Evolutionary conservation across 2,113 vertebrate genomes (phyloP).

Genomic region (Microcebus griseorufus): DNA sequence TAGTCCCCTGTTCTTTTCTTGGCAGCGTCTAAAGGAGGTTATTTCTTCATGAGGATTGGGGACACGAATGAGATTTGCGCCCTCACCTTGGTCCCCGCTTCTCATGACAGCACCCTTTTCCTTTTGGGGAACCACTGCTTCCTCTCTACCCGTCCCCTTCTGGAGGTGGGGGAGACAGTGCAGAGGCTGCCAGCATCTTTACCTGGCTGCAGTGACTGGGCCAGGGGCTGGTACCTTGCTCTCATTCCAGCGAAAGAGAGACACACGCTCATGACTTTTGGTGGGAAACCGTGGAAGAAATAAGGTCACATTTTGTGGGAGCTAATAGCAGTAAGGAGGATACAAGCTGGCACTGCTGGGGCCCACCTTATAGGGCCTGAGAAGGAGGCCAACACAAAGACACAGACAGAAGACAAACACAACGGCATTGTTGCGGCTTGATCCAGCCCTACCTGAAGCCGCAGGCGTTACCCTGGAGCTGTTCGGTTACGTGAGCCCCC

Average conservation of each 20-base stretch:
- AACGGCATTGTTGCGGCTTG: background rate
- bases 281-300: background rate
- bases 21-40: background rate
- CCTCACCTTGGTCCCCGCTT: too few species aligned
- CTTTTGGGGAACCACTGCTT: background rate
- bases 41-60: background rate
- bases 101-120: background rate
- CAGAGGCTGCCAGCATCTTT: too few species aligned
- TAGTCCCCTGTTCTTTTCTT: background rate
- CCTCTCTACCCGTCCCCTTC: accelerated
- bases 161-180: background rate
- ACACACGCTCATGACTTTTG: background rate
- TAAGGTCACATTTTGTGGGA: background rate
- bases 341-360: too few species aligned
- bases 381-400: background rate
- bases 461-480: background rate
- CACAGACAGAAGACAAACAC: background rate
- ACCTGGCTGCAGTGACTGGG: background rate
- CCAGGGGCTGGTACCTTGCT: background rate
- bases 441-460: background rate
- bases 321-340: background rate
- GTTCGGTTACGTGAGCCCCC: background rate
- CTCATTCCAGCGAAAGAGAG: background rate
- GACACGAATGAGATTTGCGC: too few species aligned
- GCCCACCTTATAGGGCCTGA: background rate